Evolutionary conservation across 2,888 invertebrate genomes (phyloP), one percentile per base, ranked within the genome.

Genomic region (Trissolcus brochymenae): DNA sequence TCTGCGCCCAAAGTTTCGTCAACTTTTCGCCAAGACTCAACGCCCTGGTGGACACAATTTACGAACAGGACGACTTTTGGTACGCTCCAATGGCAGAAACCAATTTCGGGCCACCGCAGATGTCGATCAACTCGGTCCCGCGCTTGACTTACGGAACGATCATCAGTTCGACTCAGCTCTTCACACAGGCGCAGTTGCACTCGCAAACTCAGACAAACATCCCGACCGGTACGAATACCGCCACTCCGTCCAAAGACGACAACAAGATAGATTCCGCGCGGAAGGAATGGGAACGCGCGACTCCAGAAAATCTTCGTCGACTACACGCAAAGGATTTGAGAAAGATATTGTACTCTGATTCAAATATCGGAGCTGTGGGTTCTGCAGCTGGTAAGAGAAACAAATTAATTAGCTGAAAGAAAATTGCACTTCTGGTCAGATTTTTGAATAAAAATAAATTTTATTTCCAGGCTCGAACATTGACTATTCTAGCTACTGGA

Each of bases 91-190:
- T 89, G 83, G 89, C 89, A 1, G 88, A 88, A 40, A 89, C 88
- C 84, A 88, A 89, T 61, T 89, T 89, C 29, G 88, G 89, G 0
- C 88, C 89, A 0, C 89, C 89, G 0, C 89, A 88, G 56, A 89
- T 89, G 89, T 87, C 86, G 41, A 88, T 89, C 64, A 85, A 84
- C 40, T 88, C 88, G 0, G 87, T 86, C 0, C 88, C 89, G 1
- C 83, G 84, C 21, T 76, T 89, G 7, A 89, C 89, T 2, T 89
- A 89, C 54, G 89, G 89, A 2, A 81, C 83, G 2, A 83, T 84
- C 3, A 89, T 89, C 54, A 89, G 88, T 35, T 87, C 89, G 0
- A 87, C 88, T 0, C 89, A 89, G 41, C 72, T 89, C 0, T 89
- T 89, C 40, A 88, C 88, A 0, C 89, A 89, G 57, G 88, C 88